These are phyloP conservation scores for Amphilophus citrinellus DNA, from an alignment of 2,113 vertebrate species.

Conservation along the genomic window DNA sequence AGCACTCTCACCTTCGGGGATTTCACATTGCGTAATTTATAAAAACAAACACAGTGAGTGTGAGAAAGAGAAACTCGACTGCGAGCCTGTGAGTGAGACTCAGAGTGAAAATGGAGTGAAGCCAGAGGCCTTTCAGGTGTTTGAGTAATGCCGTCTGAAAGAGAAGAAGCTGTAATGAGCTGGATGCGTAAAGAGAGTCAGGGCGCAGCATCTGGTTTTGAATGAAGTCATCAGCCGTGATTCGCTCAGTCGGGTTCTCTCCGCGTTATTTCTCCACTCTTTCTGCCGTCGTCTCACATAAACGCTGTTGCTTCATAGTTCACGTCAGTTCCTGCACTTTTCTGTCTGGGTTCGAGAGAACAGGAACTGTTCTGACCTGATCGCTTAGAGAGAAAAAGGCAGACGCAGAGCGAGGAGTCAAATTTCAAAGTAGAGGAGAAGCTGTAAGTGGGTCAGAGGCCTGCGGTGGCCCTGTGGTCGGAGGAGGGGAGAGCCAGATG, in stretches of 20 bases:
- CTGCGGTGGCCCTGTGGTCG: slow-evolving; percentile 25
- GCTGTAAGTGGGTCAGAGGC: slow-evolving; percentile 40
- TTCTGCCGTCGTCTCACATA: background rate
- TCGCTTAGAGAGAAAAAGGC: background rate
- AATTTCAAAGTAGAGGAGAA: background rate
- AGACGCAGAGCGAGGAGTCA: background rate
- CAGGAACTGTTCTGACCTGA: background rate
- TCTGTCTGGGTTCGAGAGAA: background rate
- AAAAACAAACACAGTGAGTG: background rate
- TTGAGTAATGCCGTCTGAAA: background rate
- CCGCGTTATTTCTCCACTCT: background rate
- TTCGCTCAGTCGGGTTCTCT: background rate
- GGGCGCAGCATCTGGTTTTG: background rate
- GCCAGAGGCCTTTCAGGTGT: background rate
- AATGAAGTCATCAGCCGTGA: background rate
- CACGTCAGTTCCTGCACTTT: background rate
- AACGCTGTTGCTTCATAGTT: background rate
- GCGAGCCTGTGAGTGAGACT: background rate
- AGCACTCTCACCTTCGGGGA: background rate
- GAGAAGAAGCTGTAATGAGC: background rate
- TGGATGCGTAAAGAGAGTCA: background rate
- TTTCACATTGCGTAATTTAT: background rate
- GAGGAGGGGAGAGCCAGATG: slow-evolving; percentile 9
- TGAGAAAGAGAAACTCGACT: slow-evolving; percentile 1
- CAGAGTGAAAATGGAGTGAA: background rate